Evolutionary conservation across 2,888 invertebrate genomes (phyloP), one percentile per base, ranked within the genome.

Genomic region (Pegoplata infirma): DNA sequence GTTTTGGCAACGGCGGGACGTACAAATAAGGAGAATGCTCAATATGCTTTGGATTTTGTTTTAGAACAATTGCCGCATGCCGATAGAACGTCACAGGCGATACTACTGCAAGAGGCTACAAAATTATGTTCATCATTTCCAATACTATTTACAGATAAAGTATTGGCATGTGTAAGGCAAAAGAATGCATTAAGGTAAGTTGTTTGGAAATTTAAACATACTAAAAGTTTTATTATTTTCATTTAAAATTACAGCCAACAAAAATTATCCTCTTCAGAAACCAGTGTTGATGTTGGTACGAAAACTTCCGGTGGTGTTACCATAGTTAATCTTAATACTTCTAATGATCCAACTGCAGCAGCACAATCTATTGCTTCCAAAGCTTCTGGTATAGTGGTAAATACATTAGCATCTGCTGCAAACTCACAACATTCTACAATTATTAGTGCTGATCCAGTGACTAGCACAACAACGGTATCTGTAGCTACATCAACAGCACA

Each of bases 31-130:
- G 94, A 94, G 80, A 92, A 93, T 75, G 97, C 95, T 0, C 94
- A 94, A 86, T 94, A 94, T 84, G 95, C 96, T 6, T 89, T 97
- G 81, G 94, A 94, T 90, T 96, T 95, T 89, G 93, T 97, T 72
- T 91, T 96, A 82, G 94, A 94, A 86, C 93, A 94, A 83, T 90
- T 96, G 82, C 91, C 93, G 76, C 68, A 91, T 91, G 93, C 93
- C 6, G 96, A 95, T 88, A 91, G 94, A 82, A 92, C 92, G 40
- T 93, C 93, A 76, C 94, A 96, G 86, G 93, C 94, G 44, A 92
- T 94, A 25, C 90, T 97, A 81, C 90, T 97, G 84, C 92, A 94
- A 78, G 96, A 96, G 87, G 95, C 96, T 51, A 94, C 96, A 5
- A 91, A 94, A 19, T 91, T 97, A 21, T 95, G 95, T 87, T 94